Percentiles rank a stretch among this genome's conserved stretches.
phyloP scores from a whole-genome alignment of 2,113 vertebrate genomes.

The Odontesthes bonariensis region DNA sequence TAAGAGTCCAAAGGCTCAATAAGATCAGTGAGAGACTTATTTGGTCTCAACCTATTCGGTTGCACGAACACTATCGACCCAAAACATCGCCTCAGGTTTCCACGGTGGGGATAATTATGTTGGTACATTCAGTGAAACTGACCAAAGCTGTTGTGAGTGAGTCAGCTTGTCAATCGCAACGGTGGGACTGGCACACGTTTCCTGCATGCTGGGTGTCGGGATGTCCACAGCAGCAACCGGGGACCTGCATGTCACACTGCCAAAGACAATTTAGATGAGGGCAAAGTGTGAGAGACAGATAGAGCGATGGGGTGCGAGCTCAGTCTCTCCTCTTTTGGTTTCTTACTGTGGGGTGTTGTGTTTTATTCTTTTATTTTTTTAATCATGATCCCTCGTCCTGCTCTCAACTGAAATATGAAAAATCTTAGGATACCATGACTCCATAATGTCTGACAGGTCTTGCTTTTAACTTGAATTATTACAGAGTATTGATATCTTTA shows the following conservation, averaged over 20 bases:
- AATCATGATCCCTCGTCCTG: too few species aligned
- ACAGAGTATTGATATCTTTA: too few species aligned
- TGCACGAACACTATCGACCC: neutral
- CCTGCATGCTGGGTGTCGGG: constrained; percentile 6
- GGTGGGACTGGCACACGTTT: constrained; percentile 31
- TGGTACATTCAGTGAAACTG: neutral
- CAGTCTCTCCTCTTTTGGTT: neutral
- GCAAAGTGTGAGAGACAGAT: constrained; percentile 2
- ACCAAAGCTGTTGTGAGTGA: neutral
- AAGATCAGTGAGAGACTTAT: constrained; percentile 18
- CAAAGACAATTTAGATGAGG: constrained; percentile 50
- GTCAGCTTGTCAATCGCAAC: constrained; percentile 8
- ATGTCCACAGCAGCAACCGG: constrained; percentile 30
- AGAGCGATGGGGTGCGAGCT: neutral
- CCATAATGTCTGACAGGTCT: too few species aligned
- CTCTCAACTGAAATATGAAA: too few species aligned
- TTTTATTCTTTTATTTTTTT: neutral
- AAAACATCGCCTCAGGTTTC: constrained; percentile 7
- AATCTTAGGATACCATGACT: too few species aligned
- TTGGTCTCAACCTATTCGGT: neutral
- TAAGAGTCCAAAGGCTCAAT: constrained; percentile 18
- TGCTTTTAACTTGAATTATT: too few species aligned
- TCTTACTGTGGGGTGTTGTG: neutral
- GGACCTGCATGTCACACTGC: constrained; percentile 41
- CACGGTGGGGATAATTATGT: constrained; percentile 1